Evolutionary conservation across 1,140 invertebrate species (phyloP), one percentile per base, ranked within the genome.

Genomic region (Dryas iulia): DNA sequence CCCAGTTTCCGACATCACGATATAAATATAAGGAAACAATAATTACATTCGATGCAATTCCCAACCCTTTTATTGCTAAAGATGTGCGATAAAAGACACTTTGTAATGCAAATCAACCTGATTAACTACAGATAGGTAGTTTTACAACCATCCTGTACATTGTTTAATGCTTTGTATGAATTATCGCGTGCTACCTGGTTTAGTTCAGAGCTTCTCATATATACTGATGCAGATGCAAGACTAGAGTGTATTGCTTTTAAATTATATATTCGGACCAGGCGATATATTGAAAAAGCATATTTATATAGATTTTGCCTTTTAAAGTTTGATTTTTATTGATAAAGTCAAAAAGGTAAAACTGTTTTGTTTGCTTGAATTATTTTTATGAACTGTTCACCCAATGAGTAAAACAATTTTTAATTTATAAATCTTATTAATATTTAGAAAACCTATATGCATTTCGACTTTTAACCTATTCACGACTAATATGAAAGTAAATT

Each of bases 71-170:
- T 47, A 61, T 47, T 25, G 21, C 53, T 56, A 56, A 18, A 54
- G 33, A 39, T 39, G 33, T 18, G 18, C 18, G 14, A 47, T 57
- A 63, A 61, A 56, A 39, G 39, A 52, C 58, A 59, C 59, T 72
- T 67, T 63, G 65, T 63, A 54, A 67, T 64, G 59, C 30, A 68
- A 72, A 72, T 64, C 24, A 54, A 12, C 23, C 59, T 33, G 53
- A 33, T 54, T 35, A 39, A 26, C 25, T 60, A 73, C 65, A 66
- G 58, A 25, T 26, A 56, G 33, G 23, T 52, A 21, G 52, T 39
- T 47, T 47, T 21, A 47, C 12, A 62, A 69, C 68, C 66, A 73
- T 66, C 62, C 66, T 21, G 56, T 47, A 66, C 66, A 73, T 62
- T 69, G 62, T 66, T 66, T 65, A 68, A 67, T 69, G 26, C 53